Evolutionary conservation across 2,888 invertebrate genomes (phyloP).

Genomic region (Microctonus aethiopoides): DNA sequence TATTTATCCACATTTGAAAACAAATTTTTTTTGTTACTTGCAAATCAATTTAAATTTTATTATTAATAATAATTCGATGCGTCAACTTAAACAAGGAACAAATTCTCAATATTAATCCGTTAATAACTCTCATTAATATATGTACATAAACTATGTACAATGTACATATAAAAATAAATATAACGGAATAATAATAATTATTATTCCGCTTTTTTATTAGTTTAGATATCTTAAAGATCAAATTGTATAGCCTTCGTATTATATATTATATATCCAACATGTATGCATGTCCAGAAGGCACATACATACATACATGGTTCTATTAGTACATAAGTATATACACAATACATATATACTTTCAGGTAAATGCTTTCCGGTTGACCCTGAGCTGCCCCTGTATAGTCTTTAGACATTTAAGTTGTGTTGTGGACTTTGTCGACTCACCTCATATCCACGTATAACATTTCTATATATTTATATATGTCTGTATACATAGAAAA

Average conservation of each 20-base stretch:
- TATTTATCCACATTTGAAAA: no score
- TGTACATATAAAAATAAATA: not conserved
- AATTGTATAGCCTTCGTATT: not conserved
- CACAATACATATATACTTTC: not conserved
- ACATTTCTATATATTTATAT: not conserved
- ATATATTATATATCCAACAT: not conserved
- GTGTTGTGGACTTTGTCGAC: not conserved
- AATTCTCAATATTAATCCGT: no score
- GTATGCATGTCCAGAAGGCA: not conserved
- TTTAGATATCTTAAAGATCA: not conserved
- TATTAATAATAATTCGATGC: no score
- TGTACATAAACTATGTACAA: no score
- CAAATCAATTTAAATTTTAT: no score
- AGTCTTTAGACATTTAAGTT: conserved; percentile 14
- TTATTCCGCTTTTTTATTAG: not conserved
- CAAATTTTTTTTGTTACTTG: no score
- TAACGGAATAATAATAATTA: conserved; percentile 5
- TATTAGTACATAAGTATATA: no score
- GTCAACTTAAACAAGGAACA: no score
- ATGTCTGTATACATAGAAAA: not conserved
- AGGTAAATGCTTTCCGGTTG: conserved; percentile 30
- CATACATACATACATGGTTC: not conserved
- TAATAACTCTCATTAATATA: not conserved
- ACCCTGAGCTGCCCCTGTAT: conserved; percentile 15
- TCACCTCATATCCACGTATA: not conserved